A percentile compares a stretch with the other conserved stretches of the same genome.
Evolutionary conservation across 2,113 vertebrate genomes (phyloP).

Genomic region (Chionomys nivalis): DNA sequence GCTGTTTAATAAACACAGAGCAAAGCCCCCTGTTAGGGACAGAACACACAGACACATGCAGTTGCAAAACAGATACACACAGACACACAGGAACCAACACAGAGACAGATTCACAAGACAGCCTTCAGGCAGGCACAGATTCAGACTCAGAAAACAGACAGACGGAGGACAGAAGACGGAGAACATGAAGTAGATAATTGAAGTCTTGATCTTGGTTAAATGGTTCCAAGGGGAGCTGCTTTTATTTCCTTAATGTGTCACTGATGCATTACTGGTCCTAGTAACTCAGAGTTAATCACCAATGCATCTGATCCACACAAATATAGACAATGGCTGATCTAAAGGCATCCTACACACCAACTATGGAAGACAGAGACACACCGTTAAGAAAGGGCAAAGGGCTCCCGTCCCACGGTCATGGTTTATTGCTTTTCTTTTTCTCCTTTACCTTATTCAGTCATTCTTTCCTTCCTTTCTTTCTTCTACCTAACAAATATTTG

Average conservation of each 20-base stretch:
- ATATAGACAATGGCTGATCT: conserved; percentile 12
- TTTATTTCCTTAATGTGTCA: neutral
- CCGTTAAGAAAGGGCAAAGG: neutral
- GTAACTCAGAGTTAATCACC: neutral
- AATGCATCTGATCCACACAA: too few relatives aligned
- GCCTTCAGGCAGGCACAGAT: neutral
- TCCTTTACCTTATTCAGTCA: neutral
- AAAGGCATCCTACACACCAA: neutral
- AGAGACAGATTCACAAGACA: neutral
- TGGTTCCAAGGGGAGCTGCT: neutral
- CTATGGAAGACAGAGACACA: neutral
- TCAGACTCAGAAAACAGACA: neutral
- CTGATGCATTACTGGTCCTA: too few relatives aligned
- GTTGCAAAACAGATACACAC: too few relatives aligned
- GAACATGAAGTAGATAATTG: neutral
- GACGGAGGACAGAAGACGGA: neutral
- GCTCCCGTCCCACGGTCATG: neutral
- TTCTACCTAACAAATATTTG: neutral
- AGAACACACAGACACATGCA: neutral
- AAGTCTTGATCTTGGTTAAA: neutral
- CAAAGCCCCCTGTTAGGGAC: neutral
- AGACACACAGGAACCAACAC: too few relatives aligned
- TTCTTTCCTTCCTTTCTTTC: neutral
- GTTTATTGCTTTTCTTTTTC: neutral
- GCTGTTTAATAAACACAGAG: too few relatives aligned